These are phyloP conservation scores for Hesperophylax magnus DNA, from an alignment of 1,140 invertebrate species.

Conservation along the genomic window DNA sequence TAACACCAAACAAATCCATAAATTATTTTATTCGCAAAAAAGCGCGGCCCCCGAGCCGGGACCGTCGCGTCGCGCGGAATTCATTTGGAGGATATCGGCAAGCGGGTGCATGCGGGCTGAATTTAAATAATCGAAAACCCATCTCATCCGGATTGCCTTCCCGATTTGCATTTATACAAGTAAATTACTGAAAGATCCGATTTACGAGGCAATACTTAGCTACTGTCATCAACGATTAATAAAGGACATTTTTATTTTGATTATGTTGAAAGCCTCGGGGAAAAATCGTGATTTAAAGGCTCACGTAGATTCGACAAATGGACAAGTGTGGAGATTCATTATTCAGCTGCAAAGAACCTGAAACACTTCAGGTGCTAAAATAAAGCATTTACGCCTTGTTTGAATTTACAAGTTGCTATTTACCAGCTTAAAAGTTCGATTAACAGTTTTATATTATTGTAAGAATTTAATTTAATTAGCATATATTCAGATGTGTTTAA, in stretches of 20 bases:
- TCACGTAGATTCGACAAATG: not conserved
- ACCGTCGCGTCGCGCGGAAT: not conserved
- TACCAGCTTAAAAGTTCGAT: too few species aligned
- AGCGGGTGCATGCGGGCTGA: slow-evolving; percentile 3
- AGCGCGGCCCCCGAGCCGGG: not conserved
- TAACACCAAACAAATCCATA: too few species aligned
- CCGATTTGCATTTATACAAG: slow-evolving; percentile 55
- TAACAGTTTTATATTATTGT: too few species aligned
- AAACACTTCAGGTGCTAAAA: too few species aligned
- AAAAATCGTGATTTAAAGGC: not conserved
- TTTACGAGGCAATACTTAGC: slow-evolving; percentile 43
- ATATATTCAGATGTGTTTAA: too few species aligned
- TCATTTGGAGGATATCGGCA: slow-evolving; percentile 14
- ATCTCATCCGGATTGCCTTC: slow-evolving; percentile 45
- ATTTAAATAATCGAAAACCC: slow-evolving; percentile 55
- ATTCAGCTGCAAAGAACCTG: too few species aligned
- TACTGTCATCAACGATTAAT: slow-evolving; percentile 18
- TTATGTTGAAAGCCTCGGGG: slow-evolving; percentile 1
- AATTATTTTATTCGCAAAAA: not conserved
- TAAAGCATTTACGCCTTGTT: too few species aligned
- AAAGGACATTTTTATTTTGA: not conserved
- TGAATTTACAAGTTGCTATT: too few species aligned
- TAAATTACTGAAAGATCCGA: slow-evolving; percentile 55
- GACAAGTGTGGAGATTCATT: too few species aligned
- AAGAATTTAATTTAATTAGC: too few species aligned